Base-by-base conservation (phyloP, 2,113 vertebrate genomes). In the Prinia subflava region DNA sequence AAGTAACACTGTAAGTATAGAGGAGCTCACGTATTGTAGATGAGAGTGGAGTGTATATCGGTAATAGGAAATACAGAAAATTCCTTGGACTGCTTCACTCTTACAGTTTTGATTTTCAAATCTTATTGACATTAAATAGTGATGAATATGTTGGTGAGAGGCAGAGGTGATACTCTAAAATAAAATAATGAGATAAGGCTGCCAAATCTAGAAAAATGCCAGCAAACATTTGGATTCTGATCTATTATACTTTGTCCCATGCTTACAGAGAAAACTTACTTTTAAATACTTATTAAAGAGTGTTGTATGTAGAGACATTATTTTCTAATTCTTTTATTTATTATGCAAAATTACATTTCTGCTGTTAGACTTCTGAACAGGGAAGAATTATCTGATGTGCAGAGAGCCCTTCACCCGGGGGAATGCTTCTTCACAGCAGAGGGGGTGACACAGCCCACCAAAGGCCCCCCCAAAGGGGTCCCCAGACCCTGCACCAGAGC, bases 101-200 rank as follows among this genome's bases (percentile, higher is more conserved):
- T 46, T 52, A 65, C 8, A 62, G 59, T 63, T 91, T 71, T 76
- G 28, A 88, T 80, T 83, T 89, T 85, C 49, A 89, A 83, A 71
- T 62, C 30, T 80, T 81, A 74, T 6, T 78, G 85, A 83, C 52
- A 75, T 47, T 64, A 93, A 91, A 83, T 62, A 74, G 23, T 44
- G n/a, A 28, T 73, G 15, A 89, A 81, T 19, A 4, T 39, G 50
- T 37, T 18, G 20, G 22, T 17, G 0, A 0, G 30, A 79, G 21
- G 39, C 35, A 87, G 65, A 74, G 25, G 67, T 12, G 6, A 83
- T 49, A 55, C 9, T 63, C 50, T 55, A 31, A 74, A 68, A 24
- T 0, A 64, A 33, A 31, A 73, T 37, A 55, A 75, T n/a, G 39
- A 71, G 11, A 80, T 74, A 77, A 74, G 41, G 46, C 15, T 78